Evolutionary conservation across 2,888 invertebrate species (phyloP), one percentile per base, ranked within the genome.

Genomic region (Drosophila macrothrix): DNA sequence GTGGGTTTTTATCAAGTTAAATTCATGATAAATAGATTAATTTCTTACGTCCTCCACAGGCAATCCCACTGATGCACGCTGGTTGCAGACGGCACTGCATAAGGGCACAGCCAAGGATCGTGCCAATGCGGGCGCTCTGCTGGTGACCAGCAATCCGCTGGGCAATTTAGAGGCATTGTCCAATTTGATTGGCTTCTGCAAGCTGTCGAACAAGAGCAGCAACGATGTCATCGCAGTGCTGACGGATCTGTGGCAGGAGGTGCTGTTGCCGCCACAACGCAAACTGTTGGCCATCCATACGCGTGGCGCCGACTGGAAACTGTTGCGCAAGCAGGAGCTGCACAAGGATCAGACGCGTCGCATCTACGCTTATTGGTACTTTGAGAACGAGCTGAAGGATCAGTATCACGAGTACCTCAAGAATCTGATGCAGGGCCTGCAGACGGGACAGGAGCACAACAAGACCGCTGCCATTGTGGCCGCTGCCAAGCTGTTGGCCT

Each of bases 351-450:
- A 95, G 0, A 94, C 95, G 56, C 94, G 95, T 64, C 95, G 95
- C 79, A 94, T 96, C 73, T 94, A 97, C 22, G 95, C 96, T 14
- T 93, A 95, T 65, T 99, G 99, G 98, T 95, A 96, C 89, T 99
- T 96, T 93, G 99, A 99, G 92, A 96, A 97, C 90, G 96, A 97
- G 88, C 93, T 99, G 2, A 98, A 97, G 92, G 95, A 96, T 77
- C 94, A 95, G 37, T 98, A 97, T 16, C 90, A 70, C 83, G 93
- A 93, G 71, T 94, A 88, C 50, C 72, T 93, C 0, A 92, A 92
- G 80, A 93, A 93, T 61, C 73, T 94, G 0, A 93, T 93, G 82
- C 90, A 92, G 43, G 88, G 91, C 1, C 73, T 93, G 3, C 93
- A 93, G 73, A 91, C 91, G 6, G 93, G 93, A 0, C 92, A 93